A percentile compares a stretch with the other conserved stretches of the same genome.
These are phyloP conservation scores for Lasioglossum villosulum DNA, from an alignment of 2,888 invertebrate genomes.

Conservation along the genomic window DNA sequence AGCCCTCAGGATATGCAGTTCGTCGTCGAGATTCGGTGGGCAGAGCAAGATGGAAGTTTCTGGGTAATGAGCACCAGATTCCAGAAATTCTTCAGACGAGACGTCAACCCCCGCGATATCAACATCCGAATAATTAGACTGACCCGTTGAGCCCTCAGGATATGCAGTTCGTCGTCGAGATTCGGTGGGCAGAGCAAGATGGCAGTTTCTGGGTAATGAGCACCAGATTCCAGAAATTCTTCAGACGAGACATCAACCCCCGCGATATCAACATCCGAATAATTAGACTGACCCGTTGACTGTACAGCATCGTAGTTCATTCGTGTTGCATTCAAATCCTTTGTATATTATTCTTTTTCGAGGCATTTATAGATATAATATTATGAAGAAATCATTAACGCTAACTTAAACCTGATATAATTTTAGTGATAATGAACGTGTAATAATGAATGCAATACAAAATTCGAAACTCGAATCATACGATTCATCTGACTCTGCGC, in stretches of 20 bases:
- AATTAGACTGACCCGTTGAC: conserved; percentile 86
- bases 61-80: conserved; percentile 92
- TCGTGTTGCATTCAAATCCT: too few relatives aligned
- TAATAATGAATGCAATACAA: too few relatives aligned
- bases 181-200: conserved; percentile 89
- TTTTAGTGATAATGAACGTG: too few relatives aligned
- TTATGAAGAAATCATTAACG: too few relatives aligned
- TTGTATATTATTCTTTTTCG: too few relatives aligned
- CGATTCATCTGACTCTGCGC: background rate
- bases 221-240: conserved; percentile 93
- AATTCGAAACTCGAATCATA: too few relatives aligned
- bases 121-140: conserved; percentile 91
- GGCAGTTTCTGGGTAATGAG: conserved; percentile 91
- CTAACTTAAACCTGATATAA: too few relatives aligned
- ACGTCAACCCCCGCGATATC: conserved; percentile 88
- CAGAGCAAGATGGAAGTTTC: conserved; percentile 89
- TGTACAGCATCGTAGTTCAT: background rate
- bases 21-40: conserved; percentile 90
- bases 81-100: conserved; percentile 91
- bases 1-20: conserved; percentile 91
- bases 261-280: conserved; percentile 91
- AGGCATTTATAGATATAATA: too few relatives aligned
- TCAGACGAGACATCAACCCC: conserved; percentile 88
- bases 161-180: conserved; percentile 92
- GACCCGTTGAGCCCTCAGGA: conserved; percentile 89